A percentile compares a stretch with the other conserved stretches of the same genome.
These are phyloP conservation scores for Drosophila athabasca DNA, from an alignment of 1,140 invertebrate genomes.

Conservation along the genomic window DNA sequence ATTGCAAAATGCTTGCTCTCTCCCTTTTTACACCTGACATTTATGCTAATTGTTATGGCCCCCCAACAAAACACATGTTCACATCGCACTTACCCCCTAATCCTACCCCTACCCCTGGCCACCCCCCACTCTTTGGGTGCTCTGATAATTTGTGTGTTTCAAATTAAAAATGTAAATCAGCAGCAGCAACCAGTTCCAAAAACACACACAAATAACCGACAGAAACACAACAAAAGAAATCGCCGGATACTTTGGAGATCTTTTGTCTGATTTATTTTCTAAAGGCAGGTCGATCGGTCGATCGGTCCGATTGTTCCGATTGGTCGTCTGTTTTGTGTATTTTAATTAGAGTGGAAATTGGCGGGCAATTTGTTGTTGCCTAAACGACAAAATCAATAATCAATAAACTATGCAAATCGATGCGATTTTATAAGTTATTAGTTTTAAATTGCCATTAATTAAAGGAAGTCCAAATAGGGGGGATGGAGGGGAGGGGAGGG, in stretches of 20 bases:
- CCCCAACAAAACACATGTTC: conserved; percentile 64
- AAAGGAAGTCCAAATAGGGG: conserved; percentile 42
- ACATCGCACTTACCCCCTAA: conserved; percentile 65
- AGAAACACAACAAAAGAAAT: conserved; percentile 49
- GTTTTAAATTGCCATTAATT: conserved; percentile 80
- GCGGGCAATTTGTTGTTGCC: conserved; percentile 61
- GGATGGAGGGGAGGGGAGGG: conserved; percentile 26
- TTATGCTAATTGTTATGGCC: conserved; percentile 41
- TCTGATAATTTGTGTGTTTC: conserved; percentile 68
- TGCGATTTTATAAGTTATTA: conserved; percentile 81
- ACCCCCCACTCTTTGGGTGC: conserved; percentile 2
- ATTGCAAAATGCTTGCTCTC: conserved; percentile 11
- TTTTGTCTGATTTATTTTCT: conserved; percentile 60
- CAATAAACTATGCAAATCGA: conserved; percentile 77
- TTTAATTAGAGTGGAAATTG: conserved; percentile 77
- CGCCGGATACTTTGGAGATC: conserved; percentile 72
- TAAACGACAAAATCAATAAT: conserved; percentile 34
- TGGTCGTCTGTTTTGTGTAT: conserved; percentile 50
- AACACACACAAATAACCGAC: conserved; percentile 11
- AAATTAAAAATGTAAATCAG: conserved; percentile 80
- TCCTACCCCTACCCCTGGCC: not conserved
- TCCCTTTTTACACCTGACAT: not conserved
- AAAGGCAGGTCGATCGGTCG: conserved; percentile 18
- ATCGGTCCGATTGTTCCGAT: conserved; percentile 1
- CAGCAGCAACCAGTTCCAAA: conserved; percentile 55